phyloP scores from a whole-genome alignment of 2,113 vertebrate species.

The Apteryx owenii region DNA sequence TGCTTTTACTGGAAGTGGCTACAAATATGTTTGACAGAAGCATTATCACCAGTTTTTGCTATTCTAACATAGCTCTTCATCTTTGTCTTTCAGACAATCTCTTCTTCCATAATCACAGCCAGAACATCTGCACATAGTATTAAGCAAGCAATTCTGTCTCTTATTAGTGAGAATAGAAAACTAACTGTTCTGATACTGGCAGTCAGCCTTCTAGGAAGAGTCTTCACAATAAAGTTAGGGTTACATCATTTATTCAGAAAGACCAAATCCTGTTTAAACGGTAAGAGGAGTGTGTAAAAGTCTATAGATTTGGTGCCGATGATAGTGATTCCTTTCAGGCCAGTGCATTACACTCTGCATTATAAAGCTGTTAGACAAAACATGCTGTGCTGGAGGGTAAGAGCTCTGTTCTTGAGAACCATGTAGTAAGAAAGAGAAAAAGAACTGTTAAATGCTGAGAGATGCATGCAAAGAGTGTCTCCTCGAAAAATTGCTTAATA shows the following conservation, averaged over 20 bases:
- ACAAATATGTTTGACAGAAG: not conserved
- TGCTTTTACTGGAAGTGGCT: not conserved
- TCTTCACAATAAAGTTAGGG: not conserved
- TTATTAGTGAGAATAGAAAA: slow-evolving; percentile 12
- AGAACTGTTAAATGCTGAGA: not conserved
- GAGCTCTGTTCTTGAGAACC: not conserved
- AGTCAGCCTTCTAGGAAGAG: not conserved
- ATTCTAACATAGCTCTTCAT: not conserved
- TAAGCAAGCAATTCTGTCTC: slow-evolving; percentile 16
- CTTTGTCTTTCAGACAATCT: not conserved
- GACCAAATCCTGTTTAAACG: not conserved
- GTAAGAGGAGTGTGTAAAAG: not conserved
- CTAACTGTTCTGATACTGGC: not conserved
- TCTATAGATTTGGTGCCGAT: not conserved
- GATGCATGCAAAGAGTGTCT: not conserved
- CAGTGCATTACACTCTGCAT: fast-evolving
- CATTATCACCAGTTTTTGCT: slow-evolving; percentile 4
- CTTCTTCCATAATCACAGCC: not conserved
- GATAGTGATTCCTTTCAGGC: not conserved
- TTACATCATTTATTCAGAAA: not conserved
- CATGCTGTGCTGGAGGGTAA: not conserved
- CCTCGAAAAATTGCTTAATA: not conserved
- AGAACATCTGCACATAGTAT: slow-evolving; percentile 21
- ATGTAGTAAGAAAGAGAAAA: not conserved
- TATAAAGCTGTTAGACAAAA: not conserved